phyloP scores from a whole-genome alignment of 2,888 invertebrate genomes.

The Muschampia plurimacula region DNA sequence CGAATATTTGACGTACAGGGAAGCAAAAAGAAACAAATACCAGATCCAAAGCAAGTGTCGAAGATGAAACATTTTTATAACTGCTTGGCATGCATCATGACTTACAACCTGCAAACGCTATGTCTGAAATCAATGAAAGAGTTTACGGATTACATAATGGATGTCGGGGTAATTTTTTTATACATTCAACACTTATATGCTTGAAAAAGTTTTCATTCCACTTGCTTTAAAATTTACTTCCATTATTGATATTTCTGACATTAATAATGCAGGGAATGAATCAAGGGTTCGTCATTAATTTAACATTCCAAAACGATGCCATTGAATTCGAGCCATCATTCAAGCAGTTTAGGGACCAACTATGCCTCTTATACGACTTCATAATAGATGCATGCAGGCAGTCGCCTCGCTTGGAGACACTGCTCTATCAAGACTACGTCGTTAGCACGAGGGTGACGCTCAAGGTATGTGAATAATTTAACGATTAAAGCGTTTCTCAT shows the following conservation, averaged over 20 bases:
- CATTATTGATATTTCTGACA: neutral
- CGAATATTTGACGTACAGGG: conserved; percentile 74
- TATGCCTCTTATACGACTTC: conserved; percentile 90
- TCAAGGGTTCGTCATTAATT: conserved; percentile 88
- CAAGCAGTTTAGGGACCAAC: conserved; percentile 89
- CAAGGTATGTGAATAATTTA: conserved; percentile 68
- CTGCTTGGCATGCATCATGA: conserved; percentile 94
- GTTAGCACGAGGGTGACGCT: conserved; percentile 54
- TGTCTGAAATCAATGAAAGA: conserved; percentile 92
- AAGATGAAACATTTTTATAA: conserved; percentile 93
- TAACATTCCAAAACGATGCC: conserved; percentile 85
- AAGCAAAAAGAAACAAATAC: conserved; percentile 88
- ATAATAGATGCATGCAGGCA: conserved; percentile 90
- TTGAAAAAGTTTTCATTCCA: neutral
- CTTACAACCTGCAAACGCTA: conserved; percentile 92
- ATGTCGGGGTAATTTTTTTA: conserved; percentile 88
- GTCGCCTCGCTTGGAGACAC: conserved; percentile 92
- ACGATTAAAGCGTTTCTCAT: conserved; percentile 65
- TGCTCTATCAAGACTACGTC: conserved; percentile 89
- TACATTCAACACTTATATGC: neutral
- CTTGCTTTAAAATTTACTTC: neutral
- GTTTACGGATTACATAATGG: conserved; percentile 91
- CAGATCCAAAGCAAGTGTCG: conserved; percentile 87
- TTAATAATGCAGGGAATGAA: conserved; percentile 83
- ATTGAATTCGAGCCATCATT: conserved; percentile 91